Base-by-base conservation (phyloP, 2,797 vertebrate genomes). In the Psittacula echo region DNA sequence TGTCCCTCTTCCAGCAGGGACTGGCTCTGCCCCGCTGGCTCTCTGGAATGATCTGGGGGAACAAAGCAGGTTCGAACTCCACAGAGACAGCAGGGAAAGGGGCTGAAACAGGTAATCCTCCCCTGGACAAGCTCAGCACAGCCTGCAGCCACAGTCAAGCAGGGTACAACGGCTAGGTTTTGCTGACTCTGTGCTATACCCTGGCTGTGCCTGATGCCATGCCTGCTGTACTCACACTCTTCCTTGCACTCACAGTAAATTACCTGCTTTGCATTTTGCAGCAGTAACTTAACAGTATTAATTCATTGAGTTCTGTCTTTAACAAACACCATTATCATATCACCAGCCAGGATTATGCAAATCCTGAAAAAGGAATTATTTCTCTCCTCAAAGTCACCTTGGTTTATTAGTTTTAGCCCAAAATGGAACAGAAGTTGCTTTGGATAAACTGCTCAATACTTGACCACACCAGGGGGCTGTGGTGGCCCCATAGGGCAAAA, bases 281-380 rank as follows among this genome's bases (percentile, higher is more conserved):
- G 97, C 90, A 97, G 97, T 97, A 98, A 98, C 97, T 97, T 98
- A 98, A 97, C 96, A 90, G 97, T 97, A 97, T 98, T 98, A 98
- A 98, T 98, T 98, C 98, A 98, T 96, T 97, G 98, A 96, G 96
- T 96, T 97, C 97, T 97, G 97, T 98, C 98, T 98, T 98, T 98
- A 98, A 98, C 97, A 98, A 98, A 98, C 97, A 98, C 97, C 90
- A 98, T 98, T 98, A 98, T 97, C 97, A 97, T 98, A 98, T 97
- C 96, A 97, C 97, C 97, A 97, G 97, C 96, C 92, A 97, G 98
- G 97, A 98, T 98, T 98, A 98, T 98, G 98, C 97, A 98, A 98
- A 98, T 98, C 88, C 89, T 75, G 96, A 66, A 87, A 97, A 97
- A 91, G 94, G 97, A 95, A 96, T 97, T 89, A 58, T 94, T 96